Conservation (phyloP, 2,113 vertebrate genomes). For the Thymallus thymallus region DNA sequence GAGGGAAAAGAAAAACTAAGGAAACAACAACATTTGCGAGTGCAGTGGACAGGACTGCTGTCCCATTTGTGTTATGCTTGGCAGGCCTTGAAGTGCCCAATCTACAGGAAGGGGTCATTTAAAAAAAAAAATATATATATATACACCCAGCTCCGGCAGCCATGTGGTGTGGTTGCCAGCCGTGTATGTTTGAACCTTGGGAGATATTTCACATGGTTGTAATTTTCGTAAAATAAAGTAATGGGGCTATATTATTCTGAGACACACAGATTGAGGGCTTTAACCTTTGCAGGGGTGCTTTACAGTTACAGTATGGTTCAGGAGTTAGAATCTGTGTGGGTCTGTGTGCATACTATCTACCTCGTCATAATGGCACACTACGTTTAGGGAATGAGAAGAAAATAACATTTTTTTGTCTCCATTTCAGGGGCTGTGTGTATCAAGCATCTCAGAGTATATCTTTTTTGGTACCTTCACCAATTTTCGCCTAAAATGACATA, state of each 20-base stretch:
- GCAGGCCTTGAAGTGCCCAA: constrained; percentile 68
- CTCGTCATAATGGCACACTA: constrained; percentile 44
- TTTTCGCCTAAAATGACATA: too few relatives aligned
- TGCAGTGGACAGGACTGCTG: constrained; percentile 41
- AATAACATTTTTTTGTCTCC: too few relatives aligned
- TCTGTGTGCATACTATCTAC: constrained; percentile 23
- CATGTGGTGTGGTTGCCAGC: constrained; percentile 60
- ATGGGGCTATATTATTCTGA: constrained; percentile 61
- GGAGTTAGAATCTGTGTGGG: constrained; percentile 36
- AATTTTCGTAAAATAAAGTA: constrained; percentile 77
- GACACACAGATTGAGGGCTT: constrained; percentile 53
- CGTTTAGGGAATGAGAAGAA: constrained; percentile 41
- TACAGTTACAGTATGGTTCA: constrained; percentile 34
- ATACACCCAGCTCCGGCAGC: constrained; percentile 36
- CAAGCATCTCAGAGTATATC: too few relatives aligned
- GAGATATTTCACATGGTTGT: constrained; percentile 73
- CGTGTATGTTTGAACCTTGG: constrained; percentile 66
- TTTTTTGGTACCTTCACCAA: too few relatives aligned
- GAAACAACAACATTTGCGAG: constrained; percentile 58
- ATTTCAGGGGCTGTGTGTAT: background rate
- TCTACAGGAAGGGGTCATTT: constrained; percentile 30
- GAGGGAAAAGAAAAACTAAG: constrained; percentile 51
- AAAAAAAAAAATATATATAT: too few relatives aligned
- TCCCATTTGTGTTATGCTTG: constrained; percentile 74
- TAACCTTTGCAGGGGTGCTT: constrained; percentile 31